Evolutionary conservation across 2,888 invertebrate genomes (phyloP).

Genomic region (Pocota personata): DNA sequence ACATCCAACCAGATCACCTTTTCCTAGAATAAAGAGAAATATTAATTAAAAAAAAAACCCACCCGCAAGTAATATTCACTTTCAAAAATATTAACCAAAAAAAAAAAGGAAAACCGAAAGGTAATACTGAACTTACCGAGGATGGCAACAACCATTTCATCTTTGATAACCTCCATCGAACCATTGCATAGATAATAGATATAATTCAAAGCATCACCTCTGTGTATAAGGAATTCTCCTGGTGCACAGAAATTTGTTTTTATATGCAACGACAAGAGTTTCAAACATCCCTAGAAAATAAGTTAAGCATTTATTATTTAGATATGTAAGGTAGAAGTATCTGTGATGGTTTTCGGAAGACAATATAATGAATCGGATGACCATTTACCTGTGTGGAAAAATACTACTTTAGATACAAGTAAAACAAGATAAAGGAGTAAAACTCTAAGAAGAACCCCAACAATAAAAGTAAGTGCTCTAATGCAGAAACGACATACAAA

Average conservation of each 20-base stretch:
- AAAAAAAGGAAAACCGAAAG: neutral
- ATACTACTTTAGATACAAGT: neutral
- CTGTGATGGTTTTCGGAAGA: neutral
- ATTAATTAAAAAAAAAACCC: slow-evolving; percentile 56
- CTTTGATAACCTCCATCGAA: slow-evolving; percentile 98
- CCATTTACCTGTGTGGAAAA: neutral
- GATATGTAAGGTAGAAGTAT: neutral
- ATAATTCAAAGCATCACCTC: slow-evolving; percentile 96
- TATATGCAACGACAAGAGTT: slow-evolving; percentile 95
- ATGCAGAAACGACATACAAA: neutral
- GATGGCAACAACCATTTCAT: slow-evolving; percentile 98
- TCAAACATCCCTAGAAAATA: slow-evolving; percentile 89
- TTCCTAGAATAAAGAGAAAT: slow-evolving; percentile 86
- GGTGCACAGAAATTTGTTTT: slow-evolving; percentile 98
- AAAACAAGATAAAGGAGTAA: neutral
- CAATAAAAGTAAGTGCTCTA: too few species aligned
- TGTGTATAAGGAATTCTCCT: slow-evolving; percentile 96
- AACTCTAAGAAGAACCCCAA: neutral
- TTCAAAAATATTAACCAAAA: neutral
- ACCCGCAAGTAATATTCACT: neutral
- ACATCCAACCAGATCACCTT: slow-evolving; percentile 97
- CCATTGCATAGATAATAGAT: slow-evolving; percentile 98
- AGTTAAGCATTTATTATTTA: neutral
- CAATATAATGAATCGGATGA: neutral
- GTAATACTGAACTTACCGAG: slow-evolving; percentile 88